Conservation (phyloP, 2,888 invertebrate species). For the Leptinotarsa peninsularis region DNA sequence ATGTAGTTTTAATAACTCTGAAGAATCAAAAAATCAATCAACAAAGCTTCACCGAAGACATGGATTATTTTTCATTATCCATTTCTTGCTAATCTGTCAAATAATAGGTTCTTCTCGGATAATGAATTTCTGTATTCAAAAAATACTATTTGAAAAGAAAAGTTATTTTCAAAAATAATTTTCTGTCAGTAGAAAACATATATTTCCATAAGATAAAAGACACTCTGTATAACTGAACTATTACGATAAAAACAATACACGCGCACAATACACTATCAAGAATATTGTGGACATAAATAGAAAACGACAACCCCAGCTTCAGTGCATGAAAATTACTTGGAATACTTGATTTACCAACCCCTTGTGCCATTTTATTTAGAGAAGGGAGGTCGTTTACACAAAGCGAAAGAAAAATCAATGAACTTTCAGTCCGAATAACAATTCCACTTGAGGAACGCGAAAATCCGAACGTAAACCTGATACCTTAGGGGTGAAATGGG, state of each 20-base stretch:
- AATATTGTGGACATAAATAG: conserved; percentile 10
- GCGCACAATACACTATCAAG: not conserved
- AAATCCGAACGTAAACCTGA: conserved; percentile 61
- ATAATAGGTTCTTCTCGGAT: too few species aligned
- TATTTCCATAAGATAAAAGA: not conserved
- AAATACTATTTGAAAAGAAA: too few species aligned
- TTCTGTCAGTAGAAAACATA: not conserved
- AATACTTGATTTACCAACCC: conserved; percentile 33
- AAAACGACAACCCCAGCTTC: conserved; percentile 20
- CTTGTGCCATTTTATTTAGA: conserved; percentile 26
- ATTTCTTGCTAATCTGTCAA: too few species aligned
- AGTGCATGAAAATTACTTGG: conserved; percentile 26
- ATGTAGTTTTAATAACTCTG: too few species aligned
- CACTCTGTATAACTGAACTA: not conserved
- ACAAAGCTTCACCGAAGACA: too few species aligned
- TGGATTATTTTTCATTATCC: too few species aligned
- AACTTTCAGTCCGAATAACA: conserved; percentile 55
- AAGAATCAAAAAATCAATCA: too few species aligned
- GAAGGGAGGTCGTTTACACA: conserved; percentile 32
- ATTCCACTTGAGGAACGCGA: conserved; percentile 54
- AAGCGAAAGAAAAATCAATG: conserved; percentile 55
- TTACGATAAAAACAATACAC: conserved; percentile 1
- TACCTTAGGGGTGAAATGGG: conserved; percentile 61
- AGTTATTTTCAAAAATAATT: not conserved
- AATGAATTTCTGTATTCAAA: too few species aligned